A percentile compares a stretch with the other conserved stretches of the same genome.
These are phyloP conservation scores for Criorhina ranunculi DNA, from an alignment of 2,888 invertebrate genomes.

Conservation along the genomic window DNA sequence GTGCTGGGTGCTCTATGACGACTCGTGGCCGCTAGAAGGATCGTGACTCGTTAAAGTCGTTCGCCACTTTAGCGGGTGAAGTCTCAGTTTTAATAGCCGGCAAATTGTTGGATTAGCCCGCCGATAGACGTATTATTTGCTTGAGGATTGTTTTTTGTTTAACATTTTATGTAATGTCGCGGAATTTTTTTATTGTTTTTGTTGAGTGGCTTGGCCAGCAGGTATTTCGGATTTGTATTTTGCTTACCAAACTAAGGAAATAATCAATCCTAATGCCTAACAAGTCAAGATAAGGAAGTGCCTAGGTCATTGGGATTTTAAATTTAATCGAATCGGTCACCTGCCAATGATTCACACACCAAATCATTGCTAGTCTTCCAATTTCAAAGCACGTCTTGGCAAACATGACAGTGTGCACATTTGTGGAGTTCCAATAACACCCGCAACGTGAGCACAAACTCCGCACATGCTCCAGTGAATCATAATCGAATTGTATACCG, in stretches of 20 bases:
- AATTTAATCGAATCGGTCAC: too few relatives aligned
- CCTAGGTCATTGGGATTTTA: too few relatives aligned
- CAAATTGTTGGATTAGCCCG: conserved; percentile 45
- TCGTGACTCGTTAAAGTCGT: conserved; percentile 68
- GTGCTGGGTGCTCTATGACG: conserved; percentile 46
- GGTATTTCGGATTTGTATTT: conserved; percentile 16
- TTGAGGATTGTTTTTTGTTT: conserved; percentile 1
- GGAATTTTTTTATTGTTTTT: conserved; percentile 2
- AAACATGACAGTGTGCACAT: conserved; percentile 43
- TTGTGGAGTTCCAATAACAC: conserved; percentile 34
- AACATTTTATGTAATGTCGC: conserved; percentile 26
- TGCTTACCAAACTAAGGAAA: conserved; percentile 5
- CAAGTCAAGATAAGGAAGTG: neutral
- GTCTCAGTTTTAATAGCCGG: conserved; percentile 56
- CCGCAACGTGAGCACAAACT: conserved; percentile 25
- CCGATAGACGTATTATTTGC: conserved; percentile 10
- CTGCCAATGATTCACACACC: conserved; percentile 19
- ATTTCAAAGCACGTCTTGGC: conserved; percentile 15
- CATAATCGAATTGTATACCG: conserved; percentile 42
- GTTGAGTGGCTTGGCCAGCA: neutral
- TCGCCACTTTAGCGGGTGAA: conserved; percentile 59
- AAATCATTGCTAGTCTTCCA: neutral
- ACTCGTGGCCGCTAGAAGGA: conserved; percentile 38
- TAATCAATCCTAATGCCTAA: neutral
- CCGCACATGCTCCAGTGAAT: conserved; percentile 40